Percentiles rank a stretch among this genome's conserved stretches.
These are phyloP conservation scores for Drosophila repletoides DNA, from an alignment of 1,140 invertebrate genomes.

Conservation along the genomic window DNA sequence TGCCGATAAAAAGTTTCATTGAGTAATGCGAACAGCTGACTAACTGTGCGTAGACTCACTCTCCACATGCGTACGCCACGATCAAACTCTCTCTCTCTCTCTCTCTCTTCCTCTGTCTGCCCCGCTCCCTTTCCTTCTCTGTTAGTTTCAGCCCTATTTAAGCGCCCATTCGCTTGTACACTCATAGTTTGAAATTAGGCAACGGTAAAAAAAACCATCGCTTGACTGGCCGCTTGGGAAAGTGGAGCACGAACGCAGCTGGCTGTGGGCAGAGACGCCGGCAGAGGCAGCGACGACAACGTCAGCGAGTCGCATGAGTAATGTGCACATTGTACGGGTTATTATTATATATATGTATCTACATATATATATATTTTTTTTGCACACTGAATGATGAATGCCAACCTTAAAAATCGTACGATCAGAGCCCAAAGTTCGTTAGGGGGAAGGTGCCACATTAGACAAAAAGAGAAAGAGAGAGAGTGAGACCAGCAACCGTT, in stretches of 20 bases:
- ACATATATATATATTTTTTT: not conserved
- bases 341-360: slow-evolving; percentile 35
- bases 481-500: slow-evolving; percentile 16
- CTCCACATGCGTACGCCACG: slow-evolving; percentile 36
- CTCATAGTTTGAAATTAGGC: slow-evolving; percentile 35
- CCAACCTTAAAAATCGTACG: slow-evolving; percentile 57
- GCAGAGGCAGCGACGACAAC: slow-evolving; percentile 36
- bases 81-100: slow-evolving; percentile 20
- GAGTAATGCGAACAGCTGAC: slow-evolving; percentile 53
- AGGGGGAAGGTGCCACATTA: slow-evolving; percentile 15
- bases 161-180: not conserved
- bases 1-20: slow-evolving; percentile 35
- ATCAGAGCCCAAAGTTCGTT: slow-evolving; percentile 51
- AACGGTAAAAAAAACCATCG: slow-evolving; percentile 43
- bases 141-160: too few relatives aligned
- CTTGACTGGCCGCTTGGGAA: slow-evolving; percentile 32
- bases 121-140: not conserved
- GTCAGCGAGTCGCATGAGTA: slow-evolving; percentile 48
- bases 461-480: slow-evolving; percentile 5
- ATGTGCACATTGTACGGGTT: slow-evolving; percentile 29
- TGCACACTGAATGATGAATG: slow-evolving; percentile 40
- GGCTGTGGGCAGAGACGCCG: not conserved
- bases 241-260: slow-evolving; percentile 46
- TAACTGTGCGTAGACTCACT: slow-evolving; percentile 39
- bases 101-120: not conserved